Conservation (phyloP, 2,113 vertebrate genomes). For the Laticauda laticaudata region DNA sequence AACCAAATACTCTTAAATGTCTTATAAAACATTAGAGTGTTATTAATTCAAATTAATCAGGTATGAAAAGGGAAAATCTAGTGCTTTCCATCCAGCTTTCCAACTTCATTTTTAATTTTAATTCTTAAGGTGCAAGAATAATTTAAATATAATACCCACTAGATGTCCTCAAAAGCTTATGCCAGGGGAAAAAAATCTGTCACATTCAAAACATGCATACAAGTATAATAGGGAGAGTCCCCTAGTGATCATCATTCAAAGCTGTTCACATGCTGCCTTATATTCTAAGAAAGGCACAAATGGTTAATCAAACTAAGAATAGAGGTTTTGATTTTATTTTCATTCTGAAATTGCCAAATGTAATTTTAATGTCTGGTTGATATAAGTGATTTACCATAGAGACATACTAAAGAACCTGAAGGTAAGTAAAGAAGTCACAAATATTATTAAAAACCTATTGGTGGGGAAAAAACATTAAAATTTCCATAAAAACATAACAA, state of each 20-base stretch:
- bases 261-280: neutral
- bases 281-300: neutral
- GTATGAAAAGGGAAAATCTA: neutral
- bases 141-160: accelerated
- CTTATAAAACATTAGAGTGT: neutral
- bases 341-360: neutral
- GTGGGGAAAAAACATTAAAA: neutral
- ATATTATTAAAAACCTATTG: neutral
- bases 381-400: neutral
- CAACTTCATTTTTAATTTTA: neutral
- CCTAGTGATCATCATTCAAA: neutral
- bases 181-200: neutral
- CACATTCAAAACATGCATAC: neutral
- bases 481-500: neutral
- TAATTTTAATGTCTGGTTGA: neutral
- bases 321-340: neutral
- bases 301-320: neutral
- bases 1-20: neutral
- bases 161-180: neutral
- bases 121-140: neutral
- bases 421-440: neutral
- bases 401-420: neutral
- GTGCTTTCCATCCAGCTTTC: too few species aligned
- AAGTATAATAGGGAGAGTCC: neutral
- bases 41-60: neutral